Evolutionary conservation across 2,797 vertebrate species (phyloP), one percentile per base, ranked within the genome.

Genomic region (Fratercula arctica): DNA sequence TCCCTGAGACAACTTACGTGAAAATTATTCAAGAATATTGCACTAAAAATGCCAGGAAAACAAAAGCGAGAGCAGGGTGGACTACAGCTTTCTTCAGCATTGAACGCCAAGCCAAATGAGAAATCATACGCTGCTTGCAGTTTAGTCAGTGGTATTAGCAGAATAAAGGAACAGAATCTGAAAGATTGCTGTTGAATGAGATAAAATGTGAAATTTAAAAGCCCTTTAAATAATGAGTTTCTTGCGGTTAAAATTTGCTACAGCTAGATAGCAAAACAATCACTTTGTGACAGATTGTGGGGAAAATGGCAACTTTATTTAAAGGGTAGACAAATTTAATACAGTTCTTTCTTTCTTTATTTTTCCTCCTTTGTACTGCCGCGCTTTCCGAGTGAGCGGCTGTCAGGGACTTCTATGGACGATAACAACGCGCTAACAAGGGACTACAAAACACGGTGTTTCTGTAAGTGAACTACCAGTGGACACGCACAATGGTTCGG

Each of bases 171-270:
- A 94, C 4, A 77, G 82, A 94, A 91, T 96, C 91, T 61, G 70
- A 93, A 96, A 96, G 83, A 96, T 85, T 91, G 78, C 69, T 82
- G 68, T 85, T 94, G 83, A 91, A 92, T 74, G 90, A 96, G 90
- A 96, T 97, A 95, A 96, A 95, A 95, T 89, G 81, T 82, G 89
- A 90, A 93, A 97, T 97, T 95, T 96, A 89, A 96, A 96, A 96
- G 90, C 45, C 73, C 86, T 92, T 96, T 95, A 94, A 95, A 94
- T 97, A 97, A 97, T 68, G 69, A 96, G 92, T 83, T 96, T 84
- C 93, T 95, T 92, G 81, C 93, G 93, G 95, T 87, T 96, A 95
- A 95, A 96, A 95, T 94, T 97, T 96, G 93, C 85, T 86, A 84
- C 60, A 90, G 93, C 66, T 85, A 95, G 89, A 93, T 90, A 97